Percentiles rank a stretch among this genome's conserved stretches.
Evolutionary conservation across 2,797 vertebrate genomes (phyloP).

Genomic region (Nyctalus aviator): DNA sequence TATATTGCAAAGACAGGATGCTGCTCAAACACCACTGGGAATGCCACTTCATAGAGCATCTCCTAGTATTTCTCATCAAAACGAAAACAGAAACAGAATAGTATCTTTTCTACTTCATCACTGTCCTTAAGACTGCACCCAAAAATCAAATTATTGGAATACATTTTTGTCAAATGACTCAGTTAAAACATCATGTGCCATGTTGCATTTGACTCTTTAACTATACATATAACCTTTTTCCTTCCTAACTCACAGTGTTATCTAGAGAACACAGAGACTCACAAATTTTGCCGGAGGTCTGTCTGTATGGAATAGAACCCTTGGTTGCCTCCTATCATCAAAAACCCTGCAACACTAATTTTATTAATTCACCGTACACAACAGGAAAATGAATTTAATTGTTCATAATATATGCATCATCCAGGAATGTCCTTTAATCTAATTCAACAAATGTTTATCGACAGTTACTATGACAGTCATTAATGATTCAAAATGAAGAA

Average conservation of each 20-base stretch:
- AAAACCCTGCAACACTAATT: not conserved
- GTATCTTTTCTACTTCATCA: not conserved
- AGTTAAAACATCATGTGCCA: not conserved
- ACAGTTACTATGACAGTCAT: not conserved
- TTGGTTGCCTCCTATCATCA: not conserved
- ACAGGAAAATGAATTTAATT: not conserved
- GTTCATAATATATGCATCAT: not conserved
- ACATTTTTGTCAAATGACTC: not conserved
- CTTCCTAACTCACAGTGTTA: not conserved
- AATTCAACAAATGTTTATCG: not conserved
- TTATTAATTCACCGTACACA: not conserved
- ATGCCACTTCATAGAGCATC: not conserved
- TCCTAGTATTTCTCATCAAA: slow-evolving; percentile 37
- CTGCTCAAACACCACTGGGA: not conserved
- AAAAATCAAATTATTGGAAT: not conserved
- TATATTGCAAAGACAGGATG: not conserved
- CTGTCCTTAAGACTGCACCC: not conserved
- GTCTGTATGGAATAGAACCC: not conserved
- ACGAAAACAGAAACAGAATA: not conserved
- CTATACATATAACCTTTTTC: no score
- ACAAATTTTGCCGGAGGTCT: not conserved
- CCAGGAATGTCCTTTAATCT: not conserved
- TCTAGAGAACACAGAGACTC: not conserved
- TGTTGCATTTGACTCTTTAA: not conserved
- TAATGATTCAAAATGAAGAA: not conserved